phyloP scores from a whole-genome alignment of 2,113 vertebrate species.

The Leptobrachium ailaonicum region DNA sequence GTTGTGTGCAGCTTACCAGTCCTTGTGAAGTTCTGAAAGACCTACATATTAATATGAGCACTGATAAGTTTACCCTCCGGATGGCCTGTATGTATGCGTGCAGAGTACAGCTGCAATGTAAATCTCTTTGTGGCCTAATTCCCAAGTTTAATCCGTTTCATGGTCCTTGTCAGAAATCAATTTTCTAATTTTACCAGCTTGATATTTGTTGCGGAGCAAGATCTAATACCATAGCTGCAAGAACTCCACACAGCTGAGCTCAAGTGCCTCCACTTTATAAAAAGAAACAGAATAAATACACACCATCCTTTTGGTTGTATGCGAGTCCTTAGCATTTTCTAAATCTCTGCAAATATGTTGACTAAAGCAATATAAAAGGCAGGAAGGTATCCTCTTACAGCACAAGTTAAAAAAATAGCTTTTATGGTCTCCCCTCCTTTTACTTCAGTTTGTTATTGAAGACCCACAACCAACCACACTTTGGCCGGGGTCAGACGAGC shows the following conservation, averaged over 20 bases:
- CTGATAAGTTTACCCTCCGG: conserved; percentile 9
- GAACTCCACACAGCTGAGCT: conserved; percentile 18
- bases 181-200: conserved; percentile 20
- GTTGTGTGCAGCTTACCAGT: neutral
- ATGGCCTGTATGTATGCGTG: conserved; percentile 7
- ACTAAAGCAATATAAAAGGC: too few species aligned
- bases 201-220: conserved; percentile 22
- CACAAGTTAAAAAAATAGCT: too few species aligned
- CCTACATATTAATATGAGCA: neutral
- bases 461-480: too few species aligned
- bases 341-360: too few species aligned
- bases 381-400: too few species aligned
- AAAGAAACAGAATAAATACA: neutral
- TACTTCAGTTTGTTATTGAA: too few species aligned
- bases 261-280: conserved; percentile 4
- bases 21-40: neutral
- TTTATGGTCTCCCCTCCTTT: too few species aligned
- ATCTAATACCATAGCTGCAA: conserved; percentile 6
- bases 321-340: too few species aligned
- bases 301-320: too few species aligned
- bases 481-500: too few species aligned
- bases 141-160: conserved; percentile 17
- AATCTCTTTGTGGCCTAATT: conserved; percentile 36
- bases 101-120: conserved; percentile 20
- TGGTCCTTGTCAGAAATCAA: conserved; percentile 28